phyloP scores from a whole-genome alignment of 92 coral and sea anemone genomes.

The Phenganax marumi region DNA sequence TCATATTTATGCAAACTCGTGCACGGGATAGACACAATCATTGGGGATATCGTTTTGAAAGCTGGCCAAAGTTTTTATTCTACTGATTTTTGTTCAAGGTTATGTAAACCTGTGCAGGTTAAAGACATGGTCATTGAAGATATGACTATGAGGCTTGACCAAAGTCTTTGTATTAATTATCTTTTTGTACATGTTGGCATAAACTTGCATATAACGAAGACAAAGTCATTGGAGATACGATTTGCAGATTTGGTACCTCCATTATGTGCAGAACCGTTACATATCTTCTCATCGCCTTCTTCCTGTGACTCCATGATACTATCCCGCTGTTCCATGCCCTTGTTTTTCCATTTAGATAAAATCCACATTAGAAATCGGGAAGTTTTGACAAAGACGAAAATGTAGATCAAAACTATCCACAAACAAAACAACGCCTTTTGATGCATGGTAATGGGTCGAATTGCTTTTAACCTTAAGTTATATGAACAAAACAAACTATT shows the following conservation, averaged over 20 bases:
- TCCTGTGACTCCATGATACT: slow-evolving; percentile 6
- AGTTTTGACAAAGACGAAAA: slow-evolving; percentile 57
- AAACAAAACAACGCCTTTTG: slow-evolving; percentile 87
- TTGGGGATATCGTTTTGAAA: no score
- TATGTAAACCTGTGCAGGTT: no score
- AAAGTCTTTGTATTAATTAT: no score
- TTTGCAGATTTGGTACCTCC: neutral
- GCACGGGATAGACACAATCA: no score
- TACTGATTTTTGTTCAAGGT: no score
- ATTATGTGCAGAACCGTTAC: neutral
- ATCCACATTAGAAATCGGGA: slow-evolving; percentile 58
- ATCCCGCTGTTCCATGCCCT: slow-evolving; percentile 41
- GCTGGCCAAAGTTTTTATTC: no score
- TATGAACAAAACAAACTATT: neutral
- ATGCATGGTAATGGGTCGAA: slow-evolving; percentile 87
- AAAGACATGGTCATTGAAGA: no score
- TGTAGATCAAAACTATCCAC: slow-evolving; percentile 67
- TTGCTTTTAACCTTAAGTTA: slow-evolving; percentile 65
- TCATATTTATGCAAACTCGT: no score
- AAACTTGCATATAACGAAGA: no score
- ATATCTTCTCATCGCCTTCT: slow-evolving; percentile 2
- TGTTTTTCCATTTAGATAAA: slow-evolving; percentile 36
- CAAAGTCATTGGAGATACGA: no score
- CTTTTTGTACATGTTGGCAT: no score
- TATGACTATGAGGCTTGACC: no score